phyloP scores from a whole-genome alignment of 2,888 invertebrate species.

The Zygothrica quintamaculata region DNA sequence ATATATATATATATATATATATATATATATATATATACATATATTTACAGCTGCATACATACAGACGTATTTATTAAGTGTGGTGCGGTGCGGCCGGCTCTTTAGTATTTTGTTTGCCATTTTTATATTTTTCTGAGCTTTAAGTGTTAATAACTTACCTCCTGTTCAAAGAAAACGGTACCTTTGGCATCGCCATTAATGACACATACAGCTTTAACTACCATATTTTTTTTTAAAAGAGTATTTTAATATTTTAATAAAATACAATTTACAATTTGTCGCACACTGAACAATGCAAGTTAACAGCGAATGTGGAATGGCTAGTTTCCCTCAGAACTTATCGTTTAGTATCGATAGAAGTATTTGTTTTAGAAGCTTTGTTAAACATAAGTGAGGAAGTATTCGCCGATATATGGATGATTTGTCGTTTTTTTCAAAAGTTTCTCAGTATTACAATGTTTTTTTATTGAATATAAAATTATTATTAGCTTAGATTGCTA shows the following conservation, averaged over 20 bases:
- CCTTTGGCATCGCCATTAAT: constrained; percentile 94
- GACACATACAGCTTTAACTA: constrained; percentile 93
- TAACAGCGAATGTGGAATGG: constrained; percentile 19
- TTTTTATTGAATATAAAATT: too few species aligned
- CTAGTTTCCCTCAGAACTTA: neutral
- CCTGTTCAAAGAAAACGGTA: constrained; percentile 92
- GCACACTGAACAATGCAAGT: constrained; percentile 11
- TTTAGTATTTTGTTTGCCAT: constrained; percentile 32
- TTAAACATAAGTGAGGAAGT: too few species aligned
- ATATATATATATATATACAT: constrained; percentile 1
- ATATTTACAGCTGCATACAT: neutral
- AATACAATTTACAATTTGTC: neutral
- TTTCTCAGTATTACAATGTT: too few species aligned
- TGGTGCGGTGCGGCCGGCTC: constrained; percentile 52
- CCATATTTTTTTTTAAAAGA: constrained; percentile 85
- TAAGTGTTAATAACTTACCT: constrained; percentile 85
- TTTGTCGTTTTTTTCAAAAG: too few species aligned
- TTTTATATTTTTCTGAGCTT: constrained; percentile 12
- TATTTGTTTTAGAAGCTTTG: too few species aligned
- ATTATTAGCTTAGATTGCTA: too few species aligned
- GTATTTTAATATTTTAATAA: constrained; percentile 2
- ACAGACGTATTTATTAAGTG: constrained; percentile 10
- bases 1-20: neutral
- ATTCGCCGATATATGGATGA: too few species aligned
- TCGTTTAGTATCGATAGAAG: constrained; percentile 10